A percentile compares a stretch with the other conserved stretches of the same genome.
Evolutionary conservation across 37 sponge, comb jelly and placozoan genomes (phyloP).

Genomic region (Aplysina aerophoba): DNA sequence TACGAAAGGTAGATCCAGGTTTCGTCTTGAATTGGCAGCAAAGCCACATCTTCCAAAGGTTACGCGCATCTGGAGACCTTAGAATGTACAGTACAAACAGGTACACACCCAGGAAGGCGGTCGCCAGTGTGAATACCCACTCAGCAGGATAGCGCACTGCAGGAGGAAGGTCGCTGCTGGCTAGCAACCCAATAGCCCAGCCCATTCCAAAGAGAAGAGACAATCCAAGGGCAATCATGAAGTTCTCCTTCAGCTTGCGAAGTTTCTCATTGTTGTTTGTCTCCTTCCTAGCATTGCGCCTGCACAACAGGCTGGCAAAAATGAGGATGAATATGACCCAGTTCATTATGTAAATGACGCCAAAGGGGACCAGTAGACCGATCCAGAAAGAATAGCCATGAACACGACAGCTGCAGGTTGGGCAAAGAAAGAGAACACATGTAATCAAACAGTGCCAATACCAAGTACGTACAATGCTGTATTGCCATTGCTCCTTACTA

Average conservation of each 20-base stretch:
- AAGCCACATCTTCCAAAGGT: constrained; percentile 25
- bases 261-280: too few species aligned
- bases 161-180: constrained; percentile 21
- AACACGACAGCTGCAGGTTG: constrained; percentile 45
- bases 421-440: not conserved
- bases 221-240: constrained; percentile 48
- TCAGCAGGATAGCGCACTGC: constrained; percentile 25
- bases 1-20: too few species aligned
- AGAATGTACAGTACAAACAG: too few species aligned
- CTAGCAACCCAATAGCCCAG: constrained; percentile 52
- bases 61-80: constrained; percentile 35
- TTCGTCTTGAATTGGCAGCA: not conserved
- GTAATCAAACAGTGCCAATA: too few species aligned
- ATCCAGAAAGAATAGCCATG: constrained; percentile 43
- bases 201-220: constrained; percentile 55
- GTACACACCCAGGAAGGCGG: constrained; percentile 33
- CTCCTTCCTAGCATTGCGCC: too few species aligned
- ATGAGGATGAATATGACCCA: constrained; percentile 51
- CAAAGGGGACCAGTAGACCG: constrained; percentile 48
- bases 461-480: too few species aligned
- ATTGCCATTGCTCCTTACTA: too few species aligned
- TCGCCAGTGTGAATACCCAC: constrained; percentile 55
- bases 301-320: constrained; percentile 18
- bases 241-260: not conserved
- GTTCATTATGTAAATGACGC: constrained; percentile 42